phyloP scores from a whole-genome alignment of 2,797 vertebrate genomes.

The Mastacembelus armatus region DNA sequence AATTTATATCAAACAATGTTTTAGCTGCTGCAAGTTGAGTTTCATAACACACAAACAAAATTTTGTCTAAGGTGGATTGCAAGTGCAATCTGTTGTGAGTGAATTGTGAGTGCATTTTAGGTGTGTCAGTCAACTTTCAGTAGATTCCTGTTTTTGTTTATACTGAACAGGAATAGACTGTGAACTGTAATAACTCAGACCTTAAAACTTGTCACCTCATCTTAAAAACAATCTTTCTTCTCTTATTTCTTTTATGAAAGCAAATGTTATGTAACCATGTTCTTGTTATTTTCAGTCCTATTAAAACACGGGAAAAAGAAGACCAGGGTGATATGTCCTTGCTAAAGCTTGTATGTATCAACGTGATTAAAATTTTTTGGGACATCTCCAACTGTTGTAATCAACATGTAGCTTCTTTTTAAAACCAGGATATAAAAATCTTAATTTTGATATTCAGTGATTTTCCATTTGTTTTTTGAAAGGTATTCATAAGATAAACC shows the following conservation, averaged over 20 bases:
- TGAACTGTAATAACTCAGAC: too few relatives aligned
- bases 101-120: background rate
- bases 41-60: background rate
- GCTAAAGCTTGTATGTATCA: background rate
- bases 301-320: background rate
- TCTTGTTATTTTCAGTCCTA: conserved; percentile 1
- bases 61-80: background rate
- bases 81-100: background rate
- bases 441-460: too few relatives aligned
- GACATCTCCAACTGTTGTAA: background rate
- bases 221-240: background rate
- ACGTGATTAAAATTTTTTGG: background rate
- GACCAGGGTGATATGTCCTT: background rate
- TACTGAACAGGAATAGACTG: background rate
- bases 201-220: too few relatives aligned
- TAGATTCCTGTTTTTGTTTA: background rate
- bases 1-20: background rate
- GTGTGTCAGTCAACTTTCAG: background rate
- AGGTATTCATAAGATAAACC: too few relatives aligned
- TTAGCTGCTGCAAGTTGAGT: background rate
- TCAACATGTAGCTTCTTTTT: background rate
- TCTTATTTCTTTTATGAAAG: background rate
- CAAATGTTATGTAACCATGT: background rate
- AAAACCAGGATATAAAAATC: too few relatives aligned
- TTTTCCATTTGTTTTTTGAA: too few relatives aligned